Percentiles rank a stretch among this genome's conserved stretches.
Evolutionary conservation across 2,113 vertebrate species (phyloP).

Genomic region (Rhynchomys soricoides): DNA sequence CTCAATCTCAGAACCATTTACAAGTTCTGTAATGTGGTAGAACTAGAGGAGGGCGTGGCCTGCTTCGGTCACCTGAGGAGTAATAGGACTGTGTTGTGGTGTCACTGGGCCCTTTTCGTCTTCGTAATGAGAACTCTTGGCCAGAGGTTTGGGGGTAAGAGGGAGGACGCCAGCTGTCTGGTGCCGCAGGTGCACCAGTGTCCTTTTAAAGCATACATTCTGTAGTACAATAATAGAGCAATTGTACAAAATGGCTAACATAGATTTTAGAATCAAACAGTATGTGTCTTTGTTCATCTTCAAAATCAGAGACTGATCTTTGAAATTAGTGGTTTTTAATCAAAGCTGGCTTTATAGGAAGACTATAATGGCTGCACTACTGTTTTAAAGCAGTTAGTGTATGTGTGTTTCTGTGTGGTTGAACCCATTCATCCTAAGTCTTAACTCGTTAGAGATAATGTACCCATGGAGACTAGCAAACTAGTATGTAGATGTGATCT

Average conservation of each 20-base stretch:
- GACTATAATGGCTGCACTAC: conserved; percentile 88
- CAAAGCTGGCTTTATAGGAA: conserved; percentile 86
- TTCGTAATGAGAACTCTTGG: conserved; percentile 72
- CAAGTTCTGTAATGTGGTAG: conserved; percentile 69
- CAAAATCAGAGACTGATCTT: conserved; percentile 82
- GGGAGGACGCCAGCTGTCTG: conserved; percentile 67
- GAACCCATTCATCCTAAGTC: conserved; percentile 84
- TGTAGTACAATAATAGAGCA: conserved; percentile 82
- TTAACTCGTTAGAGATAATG: conserved; percentile 85
- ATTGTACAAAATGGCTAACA: conserved; percentile 75
- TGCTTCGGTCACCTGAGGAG: conserved; percentile 65
- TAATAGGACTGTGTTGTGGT: conserved; percentile 66
- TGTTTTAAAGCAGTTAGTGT: conserved; percentile 84
- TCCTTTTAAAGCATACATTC: conserved; percentile 78
- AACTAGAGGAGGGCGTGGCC: conserved; percentile 62
- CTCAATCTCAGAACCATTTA: conserved; percentile 76
- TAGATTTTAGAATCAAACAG: conserved; percentile 79
- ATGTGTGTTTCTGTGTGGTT: conserved; percentile 83
- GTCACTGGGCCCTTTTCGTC: conserved; percentile 59
- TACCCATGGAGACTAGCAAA: conserved; percentile 86
- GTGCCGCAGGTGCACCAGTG: conserved; percentile 75
- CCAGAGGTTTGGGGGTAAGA: conserved; percentile 70
- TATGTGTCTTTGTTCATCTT: conserved; percentile 80
- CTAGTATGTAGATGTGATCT: conserved; percentile 88
- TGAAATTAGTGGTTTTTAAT: conserved; percentile 83